These are phyloP conservation scores for Xerus inauris DNA, from an alignment of 2,113 vertebrate genomes.

Conservation along the genomic window DNA sequence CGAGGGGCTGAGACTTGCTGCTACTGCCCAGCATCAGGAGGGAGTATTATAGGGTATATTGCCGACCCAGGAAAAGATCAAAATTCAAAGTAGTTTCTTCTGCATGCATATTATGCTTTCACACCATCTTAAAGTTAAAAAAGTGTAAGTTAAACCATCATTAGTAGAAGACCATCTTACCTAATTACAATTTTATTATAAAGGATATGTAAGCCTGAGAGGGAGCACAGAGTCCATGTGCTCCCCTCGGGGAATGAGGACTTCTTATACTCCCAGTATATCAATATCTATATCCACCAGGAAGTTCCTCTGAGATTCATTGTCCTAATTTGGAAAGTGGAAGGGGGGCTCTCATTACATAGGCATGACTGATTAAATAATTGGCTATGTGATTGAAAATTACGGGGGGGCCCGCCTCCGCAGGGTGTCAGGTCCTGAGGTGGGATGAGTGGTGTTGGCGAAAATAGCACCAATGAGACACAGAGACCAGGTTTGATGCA, in stretches of 20 bases:
- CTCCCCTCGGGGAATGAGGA: neutral
- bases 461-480: no score
- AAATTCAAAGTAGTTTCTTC: neutral
- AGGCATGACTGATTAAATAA: neutral
- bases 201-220: neutral
- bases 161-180: neutral
- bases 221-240: neutral
- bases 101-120: neutral
- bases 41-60: neutral
- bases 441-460: no score
- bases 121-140: neutral
- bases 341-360: neutral
- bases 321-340: neutral
- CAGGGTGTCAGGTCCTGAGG: no score
- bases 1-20: neutral
- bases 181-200: neutral
- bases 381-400: neutral
- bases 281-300: neutral
- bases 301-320: neutral
- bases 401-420: no score
- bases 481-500: no score
- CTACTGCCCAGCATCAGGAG: no score
- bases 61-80: neutral
- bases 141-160: neutral
- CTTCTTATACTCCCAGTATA: neutral